A percentile compares a stretch with the other conserved stretches of the same genome.
Evolutionary conservation across 2,888 invertebrate genomes (phyloP).

Genomic region (Erpobdella octoculata): DNA sequence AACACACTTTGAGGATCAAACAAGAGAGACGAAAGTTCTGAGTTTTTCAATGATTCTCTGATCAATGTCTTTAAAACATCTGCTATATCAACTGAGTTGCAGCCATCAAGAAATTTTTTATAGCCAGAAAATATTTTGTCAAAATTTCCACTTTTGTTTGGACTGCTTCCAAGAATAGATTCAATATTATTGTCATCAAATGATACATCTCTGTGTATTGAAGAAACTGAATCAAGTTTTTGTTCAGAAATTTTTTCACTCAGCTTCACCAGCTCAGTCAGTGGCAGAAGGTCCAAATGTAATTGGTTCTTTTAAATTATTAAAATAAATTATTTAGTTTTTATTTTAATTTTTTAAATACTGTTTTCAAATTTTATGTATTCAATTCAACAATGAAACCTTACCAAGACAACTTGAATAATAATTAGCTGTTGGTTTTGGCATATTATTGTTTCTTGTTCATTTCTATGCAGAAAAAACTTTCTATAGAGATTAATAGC

Average conservation of each 20-base stretch:
- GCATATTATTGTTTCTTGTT: constrained; percentile 14
- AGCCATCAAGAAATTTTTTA: not conserved
- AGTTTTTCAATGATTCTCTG: not conserved
- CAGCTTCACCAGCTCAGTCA: not conserved
- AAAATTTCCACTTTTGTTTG: not conserved
- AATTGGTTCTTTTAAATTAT: not conserved
- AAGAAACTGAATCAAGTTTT: not conserved
- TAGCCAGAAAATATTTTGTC: constrained; percentile 1
- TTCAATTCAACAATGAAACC: no score
- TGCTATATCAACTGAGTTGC: not conserved
- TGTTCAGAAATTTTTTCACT: not conserved
- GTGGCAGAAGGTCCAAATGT: not conserved
- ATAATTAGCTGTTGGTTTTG: constrained; percentile 7
- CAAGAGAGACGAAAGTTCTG: not conserved
- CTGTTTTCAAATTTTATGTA: no score
- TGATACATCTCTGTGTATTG: no score
- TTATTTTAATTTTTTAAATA: no score
- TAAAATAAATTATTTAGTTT: not conserved
- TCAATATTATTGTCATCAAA: not conserved
- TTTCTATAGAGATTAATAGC: not conserved
- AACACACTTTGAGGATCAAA: no score
- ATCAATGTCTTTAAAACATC: not conserved
- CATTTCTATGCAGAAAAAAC: constrained; percentile 12
- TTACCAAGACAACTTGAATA: constrained; percentile 16
- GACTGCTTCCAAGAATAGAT: not conserved